These are phyloP conservation scores for Nasua narica DNA, from an alignment of 2,797 vertebrate genomes.

Conservation along the genomic window DNA sequence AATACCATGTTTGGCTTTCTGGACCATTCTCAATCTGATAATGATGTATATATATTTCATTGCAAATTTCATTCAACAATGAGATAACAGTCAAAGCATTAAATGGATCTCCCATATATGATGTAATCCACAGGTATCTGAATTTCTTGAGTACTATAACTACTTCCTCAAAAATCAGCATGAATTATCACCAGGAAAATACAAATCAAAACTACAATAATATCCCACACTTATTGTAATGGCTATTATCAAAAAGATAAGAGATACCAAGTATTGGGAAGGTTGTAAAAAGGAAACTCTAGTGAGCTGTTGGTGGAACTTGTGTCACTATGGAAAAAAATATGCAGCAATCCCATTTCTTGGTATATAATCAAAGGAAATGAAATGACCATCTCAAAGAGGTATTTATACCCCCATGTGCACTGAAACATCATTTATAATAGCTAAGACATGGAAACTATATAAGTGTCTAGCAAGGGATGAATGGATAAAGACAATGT, in stretches of 20 bases:
- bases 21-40: background rate
- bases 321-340: background rate
- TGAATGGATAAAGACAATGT: background rate
- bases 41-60: background rate
- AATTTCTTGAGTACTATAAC: background rate
- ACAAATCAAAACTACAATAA: background rate
- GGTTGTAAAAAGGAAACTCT: background rate
- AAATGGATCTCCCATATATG: background rate
- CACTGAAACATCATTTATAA: background rate
- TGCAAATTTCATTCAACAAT: background rate
- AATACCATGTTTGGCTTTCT: background rate
- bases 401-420: background rate
- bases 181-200: background rate
- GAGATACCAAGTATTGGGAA: background rate
- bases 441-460: background rate
- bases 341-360: background rate
- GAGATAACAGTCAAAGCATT: background rate
- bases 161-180: background rate
- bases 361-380: background rate
- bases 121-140: background rate
- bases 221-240: background rate
- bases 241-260: background rate
- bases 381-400: background rate
- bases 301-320: background rate
- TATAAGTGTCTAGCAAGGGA: background rate